A percentile compares a stretch with the other conserved stretches of the same genome.
Evolutionary conservation across 2,113 vertebrate species (phyloP).

Genomic region (Eleginops maclovinus): DNA sequence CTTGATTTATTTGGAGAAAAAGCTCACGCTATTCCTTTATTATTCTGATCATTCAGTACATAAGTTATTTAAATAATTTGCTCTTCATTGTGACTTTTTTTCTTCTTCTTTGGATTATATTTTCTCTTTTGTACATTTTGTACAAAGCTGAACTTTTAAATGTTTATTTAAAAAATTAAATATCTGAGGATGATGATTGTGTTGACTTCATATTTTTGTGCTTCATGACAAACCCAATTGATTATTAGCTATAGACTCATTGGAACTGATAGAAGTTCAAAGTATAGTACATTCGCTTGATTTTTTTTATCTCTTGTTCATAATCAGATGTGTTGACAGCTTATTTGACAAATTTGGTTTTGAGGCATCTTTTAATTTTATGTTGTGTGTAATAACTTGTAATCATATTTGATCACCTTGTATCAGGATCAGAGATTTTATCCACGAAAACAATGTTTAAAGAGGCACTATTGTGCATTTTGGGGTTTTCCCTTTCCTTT

Average conservation of each 20-base stretch:
- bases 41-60: not conserved
- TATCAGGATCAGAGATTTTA: not conserved
- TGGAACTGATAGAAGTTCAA: conserved; percentile 15
- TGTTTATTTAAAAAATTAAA: conserved; percentile 72
- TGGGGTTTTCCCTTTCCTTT: no score
- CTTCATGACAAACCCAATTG: not conserved
- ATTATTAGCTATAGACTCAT: not conserved
- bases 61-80: conserved; percentile 10
- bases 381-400: no score
- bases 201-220: conserved; percentile 36
- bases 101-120: conserved; percentile 1
- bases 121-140: conserved; percentile 68
- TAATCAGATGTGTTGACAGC: not conserved
- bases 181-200: conserved; percentile 40
- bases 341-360: no score
- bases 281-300: not conserved
- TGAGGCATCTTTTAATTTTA: no score
- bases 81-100: not conserved
- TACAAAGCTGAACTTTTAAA: conserved; percentile 64
- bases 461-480: no score
- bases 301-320: not conserved
- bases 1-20: conserved; percentile 13
- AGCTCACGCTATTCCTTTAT: not conserved
- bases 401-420: not conserved
- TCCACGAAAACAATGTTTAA: not conserved